A percentile compares a stretch with the other conserved stretches of the same genome.
Conservation (phyloP, 1,140 invertebrate genomes). For the Whitmania pigra region DNA sequence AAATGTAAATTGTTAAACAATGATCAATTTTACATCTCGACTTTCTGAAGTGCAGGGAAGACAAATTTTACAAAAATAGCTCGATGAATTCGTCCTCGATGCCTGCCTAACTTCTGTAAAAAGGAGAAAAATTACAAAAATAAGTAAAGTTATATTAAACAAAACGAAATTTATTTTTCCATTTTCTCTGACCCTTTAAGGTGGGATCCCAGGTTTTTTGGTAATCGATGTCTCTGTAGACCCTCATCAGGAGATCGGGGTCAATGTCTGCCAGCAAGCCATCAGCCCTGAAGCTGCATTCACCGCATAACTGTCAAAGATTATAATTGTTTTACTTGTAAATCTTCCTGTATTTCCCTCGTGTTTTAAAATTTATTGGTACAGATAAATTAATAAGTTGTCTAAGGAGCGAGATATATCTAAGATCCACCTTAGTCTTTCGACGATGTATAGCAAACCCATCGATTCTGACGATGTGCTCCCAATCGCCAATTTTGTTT, state of each 20-base stretch:
- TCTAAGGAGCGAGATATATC: background rate
- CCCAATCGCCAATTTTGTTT: slow-evolving; percentile 1
- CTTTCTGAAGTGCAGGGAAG: background rate
- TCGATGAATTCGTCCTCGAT: background rate
- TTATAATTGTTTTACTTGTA: background rate
- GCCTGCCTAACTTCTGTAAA: background rate
- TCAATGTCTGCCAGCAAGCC: slow-evolving; percentile 1
- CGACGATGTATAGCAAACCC: background rate
- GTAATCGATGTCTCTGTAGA: background rate
- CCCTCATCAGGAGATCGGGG: background rate
- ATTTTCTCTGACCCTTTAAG: background rate
- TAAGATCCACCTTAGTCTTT: background rate
- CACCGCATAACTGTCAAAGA: background rate
- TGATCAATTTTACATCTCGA: too few species aligned
- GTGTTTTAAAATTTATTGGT: background rate
- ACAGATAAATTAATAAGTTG: background rate
- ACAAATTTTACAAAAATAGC: slow-evolving; percentile 10
- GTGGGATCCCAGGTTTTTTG: slow-evolving; percentile 12
- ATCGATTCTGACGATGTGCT: background rate
- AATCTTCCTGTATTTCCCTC: too few species aligned
- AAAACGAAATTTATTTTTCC: background rate
- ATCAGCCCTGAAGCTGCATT: slow-evolving; percentile 6
- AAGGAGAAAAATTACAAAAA: background rate
- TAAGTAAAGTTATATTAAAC: background rate
- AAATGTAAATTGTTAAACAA: too few species aligned